Evolutionary conservation across 2,888 invertebrate species (phyloP).

Genomic region (Leptinotarsa juncta): DNA sequence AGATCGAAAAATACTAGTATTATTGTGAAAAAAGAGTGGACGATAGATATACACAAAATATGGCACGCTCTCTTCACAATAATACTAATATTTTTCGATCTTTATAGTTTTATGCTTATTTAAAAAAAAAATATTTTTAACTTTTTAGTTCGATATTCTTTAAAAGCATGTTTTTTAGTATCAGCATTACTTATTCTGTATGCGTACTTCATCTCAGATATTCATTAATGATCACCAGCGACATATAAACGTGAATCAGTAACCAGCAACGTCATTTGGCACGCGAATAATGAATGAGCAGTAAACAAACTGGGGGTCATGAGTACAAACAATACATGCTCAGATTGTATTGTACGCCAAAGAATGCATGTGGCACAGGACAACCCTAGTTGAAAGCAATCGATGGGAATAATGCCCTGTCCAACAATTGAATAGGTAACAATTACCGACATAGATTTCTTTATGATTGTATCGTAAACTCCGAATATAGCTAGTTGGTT

Average conservation of each 20-base stretch:
- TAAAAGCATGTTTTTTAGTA: too few species aligned
- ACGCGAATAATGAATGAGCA: slow-evolving; percentile 57
- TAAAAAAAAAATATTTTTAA: too few species aligned
- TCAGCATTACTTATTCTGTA: background rate
- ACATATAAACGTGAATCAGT: slow-evolving; percentile 23
- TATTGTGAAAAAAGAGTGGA: too few species aligned
- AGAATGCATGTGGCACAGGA: slow-evolving; percentile 59
- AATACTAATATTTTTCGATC: too few species aligned
- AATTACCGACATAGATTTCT: slow-evolving; percentile 53
- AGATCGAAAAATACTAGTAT: too few species aligned
- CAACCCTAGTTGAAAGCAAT: slow-evolving; percentile 60
- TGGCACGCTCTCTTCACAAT: too few species aligned
- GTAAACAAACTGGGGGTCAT: slow-evolving; percentile 58
- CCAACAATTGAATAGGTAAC: slow-evolving; percentile 60
- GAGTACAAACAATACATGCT: slow-evolving; percentile 60
- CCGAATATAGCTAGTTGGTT: too few species aligned
- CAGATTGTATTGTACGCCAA: slow-evolving; percentile 59
- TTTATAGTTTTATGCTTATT: too few species aligned
- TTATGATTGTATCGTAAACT: slow-evolving; percentile 24
- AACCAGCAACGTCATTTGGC: slow-evolving; percentile 53
- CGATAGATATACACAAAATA: too few species aligned
- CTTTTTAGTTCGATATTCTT: too few species aligned
- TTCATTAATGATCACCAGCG: background rate
- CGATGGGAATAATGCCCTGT: slow-evolving; percentile 61
- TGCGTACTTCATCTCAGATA: background rate